Conservation (phyloP, 2,888 invertebrate species). For the Ophion costatus region DNA sequence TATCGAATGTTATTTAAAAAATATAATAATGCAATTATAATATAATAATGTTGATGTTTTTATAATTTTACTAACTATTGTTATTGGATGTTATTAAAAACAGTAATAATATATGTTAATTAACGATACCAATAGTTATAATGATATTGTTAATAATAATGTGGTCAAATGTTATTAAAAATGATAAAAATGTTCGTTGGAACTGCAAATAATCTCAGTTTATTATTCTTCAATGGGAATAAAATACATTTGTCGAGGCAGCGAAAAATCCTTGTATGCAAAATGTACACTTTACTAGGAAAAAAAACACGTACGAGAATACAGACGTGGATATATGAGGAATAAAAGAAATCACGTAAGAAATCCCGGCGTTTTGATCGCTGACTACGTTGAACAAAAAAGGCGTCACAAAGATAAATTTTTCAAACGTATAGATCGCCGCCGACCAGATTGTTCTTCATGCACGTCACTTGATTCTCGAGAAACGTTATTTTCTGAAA, state of each 20-base stretch:
- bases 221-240: background rate
- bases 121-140: no score
- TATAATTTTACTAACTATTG: no score
- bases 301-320: background rate
- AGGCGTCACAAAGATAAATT: conserved; percentile 4
- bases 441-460: conserved; percentile 62
- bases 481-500: conserved; percentile 72
- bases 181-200: background rate
- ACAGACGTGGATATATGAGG: background rate
- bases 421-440: conserved; percentile 54
- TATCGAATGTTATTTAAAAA: no score
- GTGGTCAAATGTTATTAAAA: background rate
- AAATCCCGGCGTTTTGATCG: background rate
- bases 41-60: no score
- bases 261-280: background rate
- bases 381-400: background rate
- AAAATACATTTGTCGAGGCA: background rate
- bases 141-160: no score
- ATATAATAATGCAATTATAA: no score
- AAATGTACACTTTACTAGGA: background rate
- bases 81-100: no score
- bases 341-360: background rate
- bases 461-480: conserved; percentile 68
- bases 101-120: no score
- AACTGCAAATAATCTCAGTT: background rate